Conservation (phyloP, 2,113 vertebrate genomes). For the Hyperopisus bebe region DNA sequence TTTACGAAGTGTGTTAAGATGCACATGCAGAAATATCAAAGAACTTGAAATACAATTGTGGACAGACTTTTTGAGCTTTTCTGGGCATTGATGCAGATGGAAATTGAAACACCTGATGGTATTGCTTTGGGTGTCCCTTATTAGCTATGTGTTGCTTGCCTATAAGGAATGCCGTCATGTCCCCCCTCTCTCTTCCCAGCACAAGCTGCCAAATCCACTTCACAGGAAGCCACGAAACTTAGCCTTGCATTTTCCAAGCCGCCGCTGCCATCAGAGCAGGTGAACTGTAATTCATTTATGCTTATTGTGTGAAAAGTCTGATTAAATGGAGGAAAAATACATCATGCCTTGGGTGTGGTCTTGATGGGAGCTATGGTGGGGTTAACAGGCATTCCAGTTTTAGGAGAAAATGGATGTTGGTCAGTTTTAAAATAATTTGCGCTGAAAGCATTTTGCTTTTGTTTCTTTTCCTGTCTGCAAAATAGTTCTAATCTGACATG, state of each 20-base stretch:
- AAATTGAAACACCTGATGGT: neutral
- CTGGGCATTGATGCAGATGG: neutral
- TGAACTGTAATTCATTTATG: constrained; percentile 36
- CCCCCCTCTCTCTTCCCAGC: constrained; percentile 44
- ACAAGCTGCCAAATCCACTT: constrained; percentile 65
- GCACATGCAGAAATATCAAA: neutral
- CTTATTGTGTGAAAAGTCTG: neutral
- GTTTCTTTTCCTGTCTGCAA: neutral
- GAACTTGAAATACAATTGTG: neutral
- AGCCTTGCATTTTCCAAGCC: constrained; percentile 72
- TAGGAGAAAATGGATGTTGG: neutral
- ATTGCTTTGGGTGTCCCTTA: neutral
- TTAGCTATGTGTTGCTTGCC: neutral
- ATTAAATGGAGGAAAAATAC: neutral
- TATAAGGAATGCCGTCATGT: neutral
- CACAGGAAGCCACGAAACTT: constrained; percentile 79
- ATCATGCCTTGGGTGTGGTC: neutral
- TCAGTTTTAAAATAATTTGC: neutral
- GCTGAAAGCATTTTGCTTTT: neutral
- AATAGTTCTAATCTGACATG: neutral
- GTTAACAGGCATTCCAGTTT: neutral
- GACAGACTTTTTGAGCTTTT: neutral
- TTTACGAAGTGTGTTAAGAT: neutral
- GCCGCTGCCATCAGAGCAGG: constrained; percentile 67
- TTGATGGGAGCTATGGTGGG: neutral